Evolutionary conservation across 2,888 invertebrate species (phyloP), one percentile per base, ranked within the genome.

Genomic region (Dynastes tityus): DNA sequence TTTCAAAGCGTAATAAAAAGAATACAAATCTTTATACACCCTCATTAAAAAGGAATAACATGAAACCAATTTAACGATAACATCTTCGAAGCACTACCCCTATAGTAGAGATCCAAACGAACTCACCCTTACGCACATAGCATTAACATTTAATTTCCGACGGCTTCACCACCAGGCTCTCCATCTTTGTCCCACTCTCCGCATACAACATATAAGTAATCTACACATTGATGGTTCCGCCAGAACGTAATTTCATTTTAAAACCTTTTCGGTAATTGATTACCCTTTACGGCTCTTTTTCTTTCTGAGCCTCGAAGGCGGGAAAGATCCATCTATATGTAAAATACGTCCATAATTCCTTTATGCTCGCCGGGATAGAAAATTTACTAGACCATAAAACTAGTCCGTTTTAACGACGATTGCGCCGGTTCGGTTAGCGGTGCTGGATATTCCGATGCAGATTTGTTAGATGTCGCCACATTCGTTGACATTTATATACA

Each of bases 311-410:
- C 11, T 37, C 16, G 6, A 22, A 2, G 53, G 55, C 13, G 37
- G 53, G 29, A 29, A 58, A 55, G 58, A 27, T 73, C 73, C 51
- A 73, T 73, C 58, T 73, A 58, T 58, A 73, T 73, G 73, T 58
- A 73, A 73, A 73, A 73, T 73, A 73, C 64, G 61, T 32, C 27
- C 74, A 53, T 76, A 76, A 76, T 76, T 65, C 53, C 76, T 65
- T 76, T 67, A 63, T 61, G 53, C 29, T 27, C 53, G 64, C 49
- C 67, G 65, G 45, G 63, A 76, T 76, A 76, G 40, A 76, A 76
- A 76, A 76, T 8, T 82, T 81, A 2, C 88, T 87, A 2, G 86
- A 95, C 94, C 92, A 87, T 83, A 73, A 73, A 73, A 58, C 73
- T 55, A 73, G 40, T 40, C 55, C 37, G 40, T 73, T 73, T 73